Evolutionary conservation across 1,140 invertebrate genomes (phyloP).

Genomic region (Achroia grisella): DNA sequence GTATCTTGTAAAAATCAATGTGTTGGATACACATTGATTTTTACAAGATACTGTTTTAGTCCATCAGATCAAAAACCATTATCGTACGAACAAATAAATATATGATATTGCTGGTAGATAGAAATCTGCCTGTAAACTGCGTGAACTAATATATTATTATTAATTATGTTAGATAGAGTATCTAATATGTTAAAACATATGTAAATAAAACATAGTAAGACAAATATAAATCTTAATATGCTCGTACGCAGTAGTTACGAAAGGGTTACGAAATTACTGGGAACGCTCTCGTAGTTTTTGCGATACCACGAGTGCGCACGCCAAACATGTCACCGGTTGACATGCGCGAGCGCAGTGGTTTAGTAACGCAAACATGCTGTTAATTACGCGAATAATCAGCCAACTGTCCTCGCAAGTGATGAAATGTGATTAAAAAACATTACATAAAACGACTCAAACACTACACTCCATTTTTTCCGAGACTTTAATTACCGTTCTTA

Average conservation of each 20-base stretch:
- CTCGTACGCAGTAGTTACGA: conserved; percentile 25
- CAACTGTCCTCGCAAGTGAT: conserved; percentile 41
- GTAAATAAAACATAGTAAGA: neutral
- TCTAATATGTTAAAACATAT: too few relatives aligned
- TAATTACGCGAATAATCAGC: conserved; percentile 57
- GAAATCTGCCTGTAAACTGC: too few relatives aligned
- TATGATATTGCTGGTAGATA: too few relatives aligned
- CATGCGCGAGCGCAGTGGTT: conserved; percentile 22
- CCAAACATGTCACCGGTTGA: conserved; percentile 36
- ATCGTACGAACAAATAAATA: too few relatives aligned
- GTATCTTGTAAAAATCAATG: too few relatives aligned
- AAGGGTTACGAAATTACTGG: conserved; percentile 41
- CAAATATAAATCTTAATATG: conserved; percentile 7
- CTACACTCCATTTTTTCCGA: too few relatives aligned
- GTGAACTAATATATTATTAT: too few relatives aligned
- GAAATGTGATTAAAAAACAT: conserved; percentile 55
- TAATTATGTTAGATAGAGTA: too few relatives aligned
- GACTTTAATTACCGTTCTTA: too few relatives aligned
- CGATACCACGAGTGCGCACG: conserved; percentile 20
- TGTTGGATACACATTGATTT: too few relatives aligned
- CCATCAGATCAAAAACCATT: too few relatives aligned
- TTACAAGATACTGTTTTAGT: too few relatives aligned
- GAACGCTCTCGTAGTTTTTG: conserved; percentile 46
- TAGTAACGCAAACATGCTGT: conserved; percentile 42
- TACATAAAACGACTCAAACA: conserved; percentile 27